Conservation (phyloP, 2,113 vertebrate species). For the Sorex fumeus region DNA sequence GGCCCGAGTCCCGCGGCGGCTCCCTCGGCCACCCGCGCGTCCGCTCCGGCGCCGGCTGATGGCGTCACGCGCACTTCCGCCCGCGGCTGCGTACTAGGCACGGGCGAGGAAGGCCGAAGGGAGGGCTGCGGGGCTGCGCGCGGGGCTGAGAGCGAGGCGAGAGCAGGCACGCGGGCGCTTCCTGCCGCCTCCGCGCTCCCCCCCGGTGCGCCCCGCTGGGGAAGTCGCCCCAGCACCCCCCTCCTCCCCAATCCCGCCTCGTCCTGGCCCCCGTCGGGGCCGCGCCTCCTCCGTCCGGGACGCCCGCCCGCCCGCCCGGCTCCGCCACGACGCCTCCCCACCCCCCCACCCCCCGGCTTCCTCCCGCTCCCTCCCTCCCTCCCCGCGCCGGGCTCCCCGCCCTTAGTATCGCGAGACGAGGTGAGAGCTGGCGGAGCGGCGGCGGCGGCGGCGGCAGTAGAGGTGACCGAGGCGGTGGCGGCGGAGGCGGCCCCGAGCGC, state of each 20-base stretch:
- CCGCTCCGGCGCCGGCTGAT: conserved; percentile 77
- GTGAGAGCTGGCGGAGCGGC: conserved; percentile 84
- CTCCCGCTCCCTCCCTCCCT: conserved; percentile 31
- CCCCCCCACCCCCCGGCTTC: neutral
- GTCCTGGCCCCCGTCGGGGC: neutral
- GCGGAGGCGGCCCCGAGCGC: conserved; percentile 70
- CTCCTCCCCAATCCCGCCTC: neutral
- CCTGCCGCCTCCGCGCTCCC: neutral
- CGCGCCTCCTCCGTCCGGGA: neutral
- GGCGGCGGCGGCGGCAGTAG: conserved; percentile 85
- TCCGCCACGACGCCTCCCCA: neutral
- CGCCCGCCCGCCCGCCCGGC: neutral
- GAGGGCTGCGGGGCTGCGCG: conserved; percentile 65
- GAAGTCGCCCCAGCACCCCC: neutral
- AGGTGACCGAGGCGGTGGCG: conserved; percentile 88
- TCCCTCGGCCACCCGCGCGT: conserved; percentile 40
- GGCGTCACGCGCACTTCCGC: conserved; percentile 77
- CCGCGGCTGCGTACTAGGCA: conserved; percentile 59
- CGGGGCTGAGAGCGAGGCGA: neutral
- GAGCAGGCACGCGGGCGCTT: neutral
- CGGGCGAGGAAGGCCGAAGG: conserved; percentile 67
- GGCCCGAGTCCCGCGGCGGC: conserved; percentile 13
- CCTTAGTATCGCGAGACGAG: conserved; percentile 87
- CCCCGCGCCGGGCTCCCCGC: conserved; percentile 74
- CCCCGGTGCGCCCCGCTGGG: neutral